Evolutionary conservation across 1,140 invertebrate genomes (phyloP).

Genomic region (Portunus trituberculatus): DNA sequence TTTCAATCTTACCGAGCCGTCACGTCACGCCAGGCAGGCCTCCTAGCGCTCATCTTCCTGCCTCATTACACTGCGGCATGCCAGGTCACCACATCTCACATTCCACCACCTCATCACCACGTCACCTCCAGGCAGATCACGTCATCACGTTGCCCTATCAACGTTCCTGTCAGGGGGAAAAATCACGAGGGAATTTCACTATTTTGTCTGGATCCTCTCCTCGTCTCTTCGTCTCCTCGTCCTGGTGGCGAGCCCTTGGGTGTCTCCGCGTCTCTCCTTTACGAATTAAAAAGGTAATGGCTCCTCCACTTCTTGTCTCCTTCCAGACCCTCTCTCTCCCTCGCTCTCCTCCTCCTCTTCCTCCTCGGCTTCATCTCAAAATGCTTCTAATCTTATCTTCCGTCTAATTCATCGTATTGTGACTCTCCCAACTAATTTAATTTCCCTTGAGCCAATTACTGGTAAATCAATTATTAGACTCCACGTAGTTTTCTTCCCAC

Average conservation of each 20-base stretch:
- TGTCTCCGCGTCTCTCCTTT: not conserved
- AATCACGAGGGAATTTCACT: not conserved
- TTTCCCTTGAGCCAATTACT: constrained; percentile 56
- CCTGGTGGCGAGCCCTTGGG: not conserved
- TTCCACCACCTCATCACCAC: not conserved
- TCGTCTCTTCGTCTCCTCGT: not conserved
- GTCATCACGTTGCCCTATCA: not conserved
- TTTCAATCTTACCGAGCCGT: too few relatives aligned
- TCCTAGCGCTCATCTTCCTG: not conserved
- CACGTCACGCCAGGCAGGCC: not conserved
- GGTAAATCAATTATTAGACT: constrained; percentile 53
- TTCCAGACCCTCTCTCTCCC: not conserved
- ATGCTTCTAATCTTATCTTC: not conserved
- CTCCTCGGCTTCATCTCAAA: not conserved
- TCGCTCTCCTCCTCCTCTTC: not conserved
- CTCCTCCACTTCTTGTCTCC: not conserved
- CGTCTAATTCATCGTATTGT: constrained; percentile 52
- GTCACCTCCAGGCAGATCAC: not conserved
- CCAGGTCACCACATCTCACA: not conserved
- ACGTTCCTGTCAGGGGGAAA: not conserved
- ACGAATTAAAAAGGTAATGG: constrained; percentile 4
- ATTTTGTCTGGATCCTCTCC: not conserved
- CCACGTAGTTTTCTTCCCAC: constrained; percentile 11
- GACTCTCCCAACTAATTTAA: constrained; percentile 55
- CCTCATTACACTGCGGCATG: not conserved